phyloP scores from a whole-genome alignment of 2,888 invertebrate species.

The Amblyjoppa fuscipennis region DNA sequence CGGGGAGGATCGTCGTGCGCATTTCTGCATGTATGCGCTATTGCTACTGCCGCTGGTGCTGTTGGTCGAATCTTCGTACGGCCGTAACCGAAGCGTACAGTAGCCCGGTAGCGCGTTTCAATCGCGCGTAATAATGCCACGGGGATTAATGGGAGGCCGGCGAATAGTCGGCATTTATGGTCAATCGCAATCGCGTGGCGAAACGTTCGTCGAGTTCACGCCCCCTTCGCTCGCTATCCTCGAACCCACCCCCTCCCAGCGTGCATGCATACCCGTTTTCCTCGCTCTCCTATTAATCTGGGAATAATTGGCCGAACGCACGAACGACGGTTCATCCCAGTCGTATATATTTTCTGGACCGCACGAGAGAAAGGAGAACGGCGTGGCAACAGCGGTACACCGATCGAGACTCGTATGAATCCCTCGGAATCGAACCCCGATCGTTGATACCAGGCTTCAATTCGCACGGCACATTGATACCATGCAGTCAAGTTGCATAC shows the following conservation, averaged over 20 bases:
- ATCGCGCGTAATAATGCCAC: slow-evolving; percentile 71
- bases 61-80: slow-evolving; percentile 38
- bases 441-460: background rate
- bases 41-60: background rate
- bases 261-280: slow-evolving; percentile 36
- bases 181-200: slow-evolving; percentile 69
- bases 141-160: slow-evolving; percentile 70
- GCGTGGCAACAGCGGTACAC: slow-evolving; percentile 22
- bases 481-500: background rate
- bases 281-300: slow-evolving; percentile 70
- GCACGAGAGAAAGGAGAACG: slow-evolving; percentile 33
- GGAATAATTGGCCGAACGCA: slow-evolving; percentile 70
- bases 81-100: slow-evolving; percentile 65
- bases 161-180: slow-evolving; percentile 72
- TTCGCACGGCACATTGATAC: background rate
- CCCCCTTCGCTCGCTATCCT: slow-evolving; percentile 7
- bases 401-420: slow-evolving; percentile 21
- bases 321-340: slow-evolving; percentile 60
- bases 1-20: slow-evolving; percentile 28
- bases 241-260: background rate
- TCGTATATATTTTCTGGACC: slow-evolving; percentile 65
- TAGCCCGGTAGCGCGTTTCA: slow-evolving; percentile 67
- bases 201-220: slow-evolving; percentile 46
- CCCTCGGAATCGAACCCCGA: background rate
- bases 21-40: slow-evolving; percentile 30